Evolutionary conservation across 2,888 invertebrate genomes (phyloP), one percentile per base, ranked within the genome.

Genomic region (Agrilus biguttatus): DNA sequence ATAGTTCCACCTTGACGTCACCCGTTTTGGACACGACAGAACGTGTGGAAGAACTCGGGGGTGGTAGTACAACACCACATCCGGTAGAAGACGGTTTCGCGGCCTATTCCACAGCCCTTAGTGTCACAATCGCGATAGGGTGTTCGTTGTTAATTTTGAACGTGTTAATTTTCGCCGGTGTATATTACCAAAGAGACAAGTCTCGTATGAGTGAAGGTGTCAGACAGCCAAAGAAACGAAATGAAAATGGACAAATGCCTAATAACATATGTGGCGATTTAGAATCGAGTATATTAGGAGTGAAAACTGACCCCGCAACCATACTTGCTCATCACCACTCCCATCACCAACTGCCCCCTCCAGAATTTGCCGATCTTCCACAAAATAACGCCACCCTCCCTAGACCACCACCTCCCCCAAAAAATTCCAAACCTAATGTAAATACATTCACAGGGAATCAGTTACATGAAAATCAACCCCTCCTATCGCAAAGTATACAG

Each of bases 41-140:
- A 52, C 58, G 70, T 42, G 69, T 71, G 1, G 70, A 73, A 42
- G 73, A 72, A 53, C 66, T 67, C 8, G 63, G 63, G 19, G 62
- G 63, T 28, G 52, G 58, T 38, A 63, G 65, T 46, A 70, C 73
- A 1, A 75, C 76, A 14, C 66, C 71, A 13, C 70, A 73, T 38
- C 79, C 80, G n/a, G 57, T 66, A 6, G 88, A 87, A 60, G 87
- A 87, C 51, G 88, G 88, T 1, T 90, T 89, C 55, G 87, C 89
- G 1, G 86, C 88, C 1, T 91, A 91, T 57, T 88, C 88, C 0
- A 90, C 91, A 4, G 91, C 91, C 2, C 68, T 92, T 12, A 89
- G 89, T 63, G 89, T 91, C 0, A 92, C 91, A 14, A 90, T 95
- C 53, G 93, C 92, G 39, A 91, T 95, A 50, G 95, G 95, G 34